Base-by-base conservation (phyloP, 2,888 invertebrate genomes). In the Cataglyphis altisquamis region DNA sequence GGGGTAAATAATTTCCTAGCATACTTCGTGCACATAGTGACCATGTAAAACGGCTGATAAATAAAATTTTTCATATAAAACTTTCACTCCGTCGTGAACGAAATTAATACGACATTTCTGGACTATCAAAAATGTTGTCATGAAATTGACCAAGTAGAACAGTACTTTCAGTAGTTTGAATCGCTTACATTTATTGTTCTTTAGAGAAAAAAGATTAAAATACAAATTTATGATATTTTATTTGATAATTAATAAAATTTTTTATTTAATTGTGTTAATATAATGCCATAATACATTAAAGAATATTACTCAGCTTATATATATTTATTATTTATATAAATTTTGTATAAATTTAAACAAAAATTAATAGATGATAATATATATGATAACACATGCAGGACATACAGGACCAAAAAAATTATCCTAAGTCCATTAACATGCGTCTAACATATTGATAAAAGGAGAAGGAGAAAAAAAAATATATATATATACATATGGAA, bases 1-100 rank as follows among this genome's bases (percentile, higher is more conserved):
- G 89, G 90, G 89, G 92, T 94, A 90, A 91, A 91, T 91, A 91
- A 91, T 92, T 91, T 90, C 32, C 89, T 90, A 83, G 86, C 86
- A 86, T 87, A 87, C 89, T 90, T 86, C 1, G 9, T 88, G 84
- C 72, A 86, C 84, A 77, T 82, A 67, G 60, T 60, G 57, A 67
- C 72, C 77, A 85, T 87, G 75, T 88, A 84, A 89, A 89, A 86
- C 85, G 57, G 60, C 82, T 77, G 83, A 88, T 87, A 82, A 90
- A 90, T 88, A 87, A 89, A 80, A 55, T 72, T 60, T 70, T 45
- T 18, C 18, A 18, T 68, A 21, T 36, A 45, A 45, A 72, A 80
- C 60, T 60, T 70, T 72, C 70, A 60, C 84, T 86, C 85, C 67
- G 67, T 63, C 77, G 68, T 73, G 72, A 80, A 66, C 32, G 15